phyloP scores from a whole-genome alignment of 2,797 vertebrate species.

The Psittacula derbiana region DNA sequence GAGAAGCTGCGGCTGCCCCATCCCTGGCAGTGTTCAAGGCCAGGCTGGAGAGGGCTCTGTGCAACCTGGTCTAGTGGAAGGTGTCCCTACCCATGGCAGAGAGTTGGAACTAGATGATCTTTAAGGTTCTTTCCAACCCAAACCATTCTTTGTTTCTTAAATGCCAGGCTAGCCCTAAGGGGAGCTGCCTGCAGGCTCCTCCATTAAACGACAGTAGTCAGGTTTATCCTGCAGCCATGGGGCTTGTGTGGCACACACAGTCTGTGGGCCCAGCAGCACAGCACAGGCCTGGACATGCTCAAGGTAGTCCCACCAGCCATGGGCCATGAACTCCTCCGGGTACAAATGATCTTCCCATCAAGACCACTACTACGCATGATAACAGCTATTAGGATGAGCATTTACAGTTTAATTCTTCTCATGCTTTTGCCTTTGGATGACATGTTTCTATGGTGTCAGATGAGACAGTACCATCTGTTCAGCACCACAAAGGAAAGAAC shows the following conservation, averaged over 20 bases:
- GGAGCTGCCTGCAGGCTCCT: background rate
- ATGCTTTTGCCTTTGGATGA: background rate
- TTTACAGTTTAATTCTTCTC: background rate
- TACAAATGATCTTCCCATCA: background rate
- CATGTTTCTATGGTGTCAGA: too few relatives aligned
- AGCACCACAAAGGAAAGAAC: background rate
- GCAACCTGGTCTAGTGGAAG: background rate
- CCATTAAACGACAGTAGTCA: background rate
- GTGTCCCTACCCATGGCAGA: background rate
- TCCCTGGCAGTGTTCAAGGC: background rate
- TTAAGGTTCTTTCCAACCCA: background rate
- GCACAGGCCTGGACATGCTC: accelerated
- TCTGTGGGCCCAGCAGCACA: background rate
- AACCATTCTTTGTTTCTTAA: background rate
- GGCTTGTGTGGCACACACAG: accelerated
- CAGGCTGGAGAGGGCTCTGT: background rate
- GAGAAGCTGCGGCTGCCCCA: background rate
- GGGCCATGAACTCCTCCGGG: accelerated
- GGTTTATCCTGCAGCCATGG: background rate
- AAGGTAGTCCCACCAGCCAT: accelerated
- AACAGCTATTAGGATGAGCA: background rate
- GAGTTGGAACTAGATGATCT: background rate
- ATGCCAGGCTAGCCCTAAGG: background rate
- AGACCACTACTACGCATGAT: too few relatives aligned
- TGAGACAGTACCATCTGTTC: background rate